Conservation (phyloP, 2,113 vertebrate genomes). For the Ochotona curzoniae region DNA sequence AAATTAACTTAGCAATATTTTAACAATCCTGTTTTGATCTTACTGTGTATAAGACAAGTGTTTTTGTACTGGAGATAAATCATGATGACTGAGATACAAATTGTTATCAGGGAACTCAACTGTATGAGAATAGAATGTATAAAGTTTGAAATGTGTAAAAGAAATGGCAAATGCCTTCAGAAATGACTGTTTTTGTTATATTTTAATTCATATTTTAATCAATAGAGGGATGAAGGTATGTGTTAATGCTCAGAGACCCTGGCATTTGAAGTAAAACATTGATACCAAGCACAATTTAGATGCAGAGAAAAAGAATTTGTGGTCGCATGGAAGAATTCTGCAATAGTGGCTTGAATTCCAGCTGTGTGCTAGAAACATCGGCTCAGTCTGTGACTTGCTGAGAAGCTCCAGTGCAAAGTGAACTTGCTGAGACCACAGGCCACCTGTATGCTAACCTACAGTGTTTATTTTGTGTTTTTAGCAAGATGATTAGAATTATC, state of each 20-base stretch:
- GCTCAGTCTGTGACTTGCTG: neutral
- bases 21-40: neutral
- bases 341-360: neutral
- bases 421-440: neutral
- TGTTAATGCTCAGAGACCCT: neutral
- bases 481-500: too few species aligned
- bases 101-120: conserved; percentile 28
- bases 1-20: conserved; percentile 25
- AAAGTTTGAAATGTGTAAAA: neutral
- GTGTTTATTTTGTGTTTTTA: conserved; percentile 6
- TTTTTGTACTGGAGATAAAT: neutral
- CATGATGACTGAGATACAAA: conserved; percentile 7
- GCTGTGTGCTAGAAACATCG: neutral
- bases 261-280: neutral
- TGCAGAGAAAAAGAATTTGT: neutral
- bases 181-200: neutral
- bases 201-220: neutral
- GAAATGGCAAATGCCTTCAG: neutral
- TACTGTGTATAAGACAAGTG: neutral
- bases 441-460: neutral
- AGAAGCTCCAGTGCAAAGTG: neutral
- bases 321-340: neutral
- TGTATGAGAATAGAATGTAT: neutral
- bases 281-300: conserved; percentile 2
- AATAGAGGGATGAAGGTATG: neutral